Base-by-base conservation (phyloP, 2,797 vertebrate species). In the Hirundo rustica region DNA sequence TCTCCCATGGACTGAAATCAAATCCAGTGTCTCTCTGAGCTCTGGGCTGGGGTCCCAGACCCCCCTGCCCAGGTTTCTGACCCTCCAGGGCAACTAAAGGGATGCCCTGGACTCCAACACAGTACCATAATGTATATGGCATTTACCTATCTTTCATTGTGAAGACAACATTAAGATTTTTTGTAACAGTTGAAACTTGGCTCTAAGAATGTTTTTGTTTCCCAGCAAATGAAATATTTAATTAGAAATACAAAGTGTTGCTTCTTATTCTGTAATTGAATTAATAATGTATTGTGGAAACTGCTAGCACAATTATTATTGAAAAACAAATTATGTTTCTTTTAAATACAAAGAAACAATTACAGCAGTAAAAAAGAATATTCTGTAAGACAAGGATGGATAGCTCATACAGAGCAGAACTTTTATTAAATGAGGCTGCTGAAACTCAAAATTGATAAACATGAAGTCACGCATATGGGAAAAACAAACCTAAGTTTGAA, bases 231-330 rank as follows among this genome's bases (percentile, higher is more conserved):
- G 45, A 74, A 91, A 58, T 77, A 72, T 75, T 72, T 81, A 84
- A 86, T 92, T 94, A 70, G 74, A 96, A 88, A 82, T 71, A 62
- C 10, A 47, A 88, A 81, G 67, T 67, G 50, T 85, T 50, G 5
- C 16, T 90, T 84, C 74, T 66, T 65, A 51, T 76, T 82, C 64
- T 74, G 53, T 82, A 87, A 86, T 79, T 82, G 53, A 88, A 95
- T 93, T 83, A 95, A 93, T 92, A 95, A 95, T 82, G 45, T 67
- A 95, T 92, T 88, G 38, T 84, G 71, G 45, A 93, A 95, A 86
- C 57, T 82, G 60, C 32, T 60, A 77, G 67, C 8, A 40, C 22
- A 92, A 86, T 64, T 85, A 84, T 91, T 86, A 76, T 26, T 82
- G 80, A 90, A 93, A 95, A 96, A 48, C 34, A 91, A 85, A 71